phyloP scores from a whole-genome alignment of 2,113 vertebrate genomes.

The Climacteris rufus region DNA sequence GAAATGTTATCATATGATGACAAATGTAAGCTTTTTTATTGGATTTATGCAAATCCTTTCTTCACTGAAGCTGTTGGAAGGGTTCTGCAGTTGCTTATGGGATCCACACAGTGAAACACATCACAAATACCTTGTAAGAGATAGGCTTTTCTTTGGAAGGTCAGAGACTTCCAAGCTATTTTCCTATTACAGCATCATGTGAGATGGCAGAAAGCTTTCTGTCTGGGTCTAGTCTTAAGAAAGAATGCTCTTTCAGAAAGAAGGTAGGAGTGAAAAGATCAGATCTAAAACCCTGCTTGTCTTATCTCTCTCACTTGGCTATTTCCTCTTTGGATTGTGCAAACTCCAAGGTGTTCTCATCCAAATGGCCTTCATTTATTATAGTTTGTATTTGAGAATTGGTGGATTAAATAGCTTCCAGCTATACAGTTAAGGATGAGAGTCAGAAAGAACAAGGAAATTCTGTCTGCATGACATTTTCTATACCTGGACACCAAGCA shows the following conservation, averaged over 20 bases:
- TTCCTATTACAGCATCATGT: not conserved
- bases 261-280: not conserved
- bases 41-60: conserved; percentile 63
- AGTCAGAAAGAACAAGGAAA: not conserved
- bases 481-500: not conserved
- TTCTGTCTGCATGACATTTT: not conserved
- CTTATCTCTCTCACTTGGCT: not conserved
- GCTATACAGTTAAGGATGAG: not conserved
- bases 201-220: not conserved
- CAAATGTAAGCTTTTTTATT: conserved; percentile 61
- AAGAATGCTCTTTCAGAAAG: not conserved
- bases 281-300: not conserved
- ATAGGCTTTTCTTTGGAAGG: not conserved
- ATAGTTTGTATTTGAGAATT: not conserved
- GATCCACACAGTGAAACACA: not conserved
- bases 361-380: not conserved
- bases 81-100: not conserved
- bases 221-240: not conserved
- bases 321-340: not conserved
- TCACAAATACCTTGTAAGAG: not conserved
- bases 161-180: not conserved
- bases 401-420: not conserved
- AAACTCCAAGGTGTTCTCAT: not conserved
- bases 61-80: conserved; percentile 38
- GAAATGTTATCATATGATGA: conserved; percentile 62